These are phyloP conservation scores for Papilio gigon DNA, from an alignment of 2,888 invertebrate species.

Conservation along the genomic window DNA sequence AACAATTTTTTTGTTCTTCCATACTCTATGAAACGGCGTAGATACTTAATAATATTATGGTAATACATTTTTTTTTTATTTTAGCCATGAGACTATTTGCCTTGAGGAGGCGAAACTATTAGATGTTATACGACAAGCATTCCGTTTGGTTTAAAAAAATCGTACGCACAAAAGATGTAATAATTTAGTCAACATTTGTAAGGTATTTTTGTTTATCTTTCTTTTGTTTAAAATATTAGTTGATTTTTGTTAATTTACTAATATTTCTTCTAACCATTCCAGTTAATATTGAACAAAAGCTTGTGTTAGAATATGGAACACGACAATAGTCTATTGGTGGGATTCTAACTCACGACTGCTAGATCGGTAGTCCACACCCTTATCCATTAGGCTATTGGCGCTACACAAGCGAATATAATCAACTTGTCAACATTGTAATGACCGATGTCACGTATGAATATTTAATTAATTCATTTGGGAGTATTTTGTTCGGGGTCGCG, in stretches of 20 bases:
- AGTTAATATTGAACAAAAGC: too few relatives aligned
- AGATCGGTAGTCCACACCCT: too few relatives aligned
- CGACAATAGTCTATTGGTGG: too few relatives aligned
- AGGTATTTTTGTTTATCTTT: too few relatives aligned
- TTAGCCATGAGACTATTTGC: neutral
- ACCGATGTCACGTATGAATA: neutral
- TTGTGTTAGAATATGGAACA: too few relatives aligned
- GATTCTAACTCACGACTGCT: too few relatives aligned
- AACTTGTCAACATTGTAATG: neutral
- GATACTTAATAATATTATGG: neutral
- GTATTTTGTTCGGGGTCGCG: neutral
- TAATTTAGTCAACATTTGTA: neutral
- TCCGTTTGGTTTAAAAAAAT: neutral
- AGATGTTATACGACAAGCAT: conserved; percentile 1
- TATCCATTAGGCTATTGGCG: too few relatives aligned
- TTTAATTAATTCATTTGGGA: conserved; percentile 5
- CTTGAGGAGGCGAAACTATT: neutral
- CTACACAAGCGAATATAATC: neutral
- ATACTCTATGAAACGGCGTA: neutral
- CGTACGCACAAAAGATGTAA: neutral
- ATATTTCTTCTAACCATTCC: too few relatives aligned
- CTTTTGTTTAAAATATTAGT: too few relatives aligned
- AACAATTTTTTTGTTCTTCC: too few relatives aligned
- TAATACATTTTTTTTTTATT: neutral
- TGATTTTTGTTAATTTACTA: too few relatives aligned